Evolutionary conservation across 2,113 vertebrate genomes (phyloP).

Genomic region (Microtus richardsoni): DNA sequence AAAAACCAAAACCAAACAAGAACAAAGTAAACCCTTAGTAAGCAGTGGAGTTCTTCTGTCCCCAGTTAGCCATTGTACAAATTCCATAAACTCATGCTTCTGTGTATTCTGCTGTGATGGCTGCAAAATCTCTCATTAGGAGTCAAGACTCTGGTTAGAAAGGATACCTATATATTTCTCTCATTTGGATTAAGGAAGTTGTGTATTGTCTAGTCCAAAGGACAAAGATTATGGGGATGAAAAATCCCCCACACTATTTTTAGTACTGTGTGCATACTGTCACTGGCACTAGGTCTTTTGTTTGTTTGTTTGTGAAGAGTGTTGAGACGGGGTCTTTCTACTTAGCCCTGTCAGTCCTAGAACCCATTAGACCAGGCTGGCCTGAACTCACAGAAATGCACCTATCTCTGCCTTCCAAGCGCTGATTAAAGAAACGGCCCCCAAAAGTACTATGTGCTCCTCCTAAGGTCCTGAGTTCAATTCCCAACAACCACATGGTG

Average conservation of each 20-base stretch:
- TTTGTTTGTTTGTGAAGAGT: background rate
- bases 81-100: slow-evolving; percentile 16
- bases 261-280: background rate
- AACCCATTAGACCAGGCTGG: background rate
- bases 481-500: too few species aligned
- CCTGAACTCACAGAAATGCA: background rate
- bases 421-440: background rate
- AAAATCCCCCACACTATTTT: slow-evolving; percentile 22
- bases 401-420: background rate
- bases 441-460: too few species aligned
- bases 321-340: background rate
- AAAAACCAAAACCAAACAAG: background rate
- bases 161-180: background rate
- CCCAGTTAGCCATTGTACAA: background rate
- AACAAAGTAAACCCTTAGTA: background rate
- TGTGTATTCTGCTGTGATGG: background rate
- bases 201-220: background rate
- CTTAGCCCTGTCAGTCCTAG: background rate
- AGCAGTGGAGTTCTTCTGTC: slow-evolving; percentile 14
- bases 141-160: background rate
- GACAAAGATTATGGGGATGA: background rate
- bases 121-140: background rate
- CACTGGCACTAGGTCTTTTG: background rate
- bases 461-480: too few species aligned
- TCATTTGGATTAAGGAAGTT: slow-evolving; percentile 5